Base-by-base conservation (phyloP, 2,797 vertebrate species). In the Knipowitschia caucasica region DNA sequence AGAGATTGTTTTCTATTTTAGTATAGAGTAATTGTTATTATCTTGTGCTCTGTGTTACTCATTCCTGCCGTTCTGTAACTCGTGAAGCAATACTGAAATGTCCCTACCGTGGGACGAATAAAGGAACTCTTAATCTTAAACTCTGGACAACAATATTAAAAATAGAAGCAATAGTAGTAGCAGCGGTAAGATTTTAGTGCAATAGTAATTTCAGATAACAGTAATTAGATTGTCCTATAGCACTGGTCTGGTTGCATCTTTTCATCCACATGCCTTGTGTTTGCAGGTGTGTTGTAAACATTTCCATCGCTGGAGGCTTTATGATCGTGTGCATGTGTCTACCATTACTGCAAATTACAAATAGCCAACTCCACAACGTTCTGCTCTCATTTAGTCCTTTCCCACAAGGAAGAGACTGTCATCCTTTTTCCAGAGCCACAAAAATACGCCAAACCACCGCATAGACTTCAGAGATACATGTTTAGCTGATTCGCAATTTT, bases 341-440 rank as follows among this genome's bases (percentile, higher is more conserved):
- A 74, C 83, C 73, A 89, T 89, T 88, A 89, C 30, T 50, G 81
- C 62, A 80, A 88, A 86, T 89, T 89, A 79, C 70, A 79, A 87
- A 83, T 79, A 14, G 39, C 39, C 39, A 14, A 73, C 64, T 81
- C 69, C 69, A 53, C 64, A 86, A 70, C 36, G 73, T 77, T 87
- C 82, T 77, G 63, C 70, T 77, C 79, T 75, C 51, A 71, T 85
- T 88, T 79, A 59, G 85, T 74, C 74, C 85, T 86, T 82, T 84
- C 81, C 73, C 56, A 57, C 61, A 59, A 76, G 72, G 62, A 78
- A 78, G 81, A 78, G 66, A 69, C 78, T 75, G 67, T 71, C 10
- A 40, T 62, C 70, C 70, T 72, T 73, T 84, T 74, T 51, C 46
- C 17, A 83, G 66, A 35, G 66, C 78, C 67, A 38, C 73, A 66